Conservation (phyloP, 2,113 vertebrate genomes). For the Hassar affinis region DNA sequence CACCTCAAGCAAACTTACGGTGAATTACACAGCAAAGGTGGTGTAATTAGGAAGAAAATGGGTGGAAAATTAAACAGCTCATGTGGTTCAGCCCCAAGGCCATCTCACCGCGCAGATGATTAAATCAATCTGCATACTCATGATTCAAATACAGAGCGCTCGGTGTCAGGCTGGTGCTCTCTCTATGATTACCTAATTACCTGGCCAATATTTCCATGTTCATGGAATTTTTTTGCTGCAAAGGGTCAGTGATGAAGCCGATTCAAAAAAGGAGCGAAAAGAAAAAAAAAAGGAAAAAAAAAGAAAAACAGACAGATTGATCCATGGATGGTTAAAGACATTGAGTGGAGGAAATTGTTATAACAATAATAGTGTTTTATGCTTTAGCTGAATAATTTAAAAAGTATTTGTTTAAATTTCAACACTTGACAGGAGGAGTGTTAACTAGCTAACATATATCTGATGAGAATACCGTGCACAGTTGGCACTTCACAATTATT, state of each 20-base stretch:
- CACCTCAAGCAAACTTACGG: neutral
- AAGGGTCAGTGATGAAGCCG: neutral
- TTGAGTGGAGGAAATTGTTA: constrained; percentile 1
- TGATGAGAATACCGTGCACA: too few relatives aligned
- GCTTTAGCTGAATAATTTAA: neutral
- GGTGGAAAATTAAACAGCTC: constrained; percentile 23
- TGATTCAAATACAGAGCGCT: neutral
- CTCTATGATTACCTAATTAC: neutral
- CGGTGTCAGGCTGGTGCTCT: neutral
- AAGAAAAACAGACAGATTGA: neutral
- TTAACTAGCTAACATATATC: too few relatives aligned
- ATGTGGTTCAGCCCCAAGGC: constrained; percentile 9
- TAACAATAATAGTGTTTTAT: neutral
- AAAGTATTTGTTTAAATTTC: neutral
- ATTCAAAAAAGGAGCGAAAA: constrained; percentile 1
- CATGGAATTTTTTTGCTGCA: neutral
- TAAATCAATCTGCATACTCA: constrained; percentile 8
- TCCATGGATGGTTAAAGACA: neutral
- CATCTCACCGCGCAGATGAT: constrained; percentile 6
- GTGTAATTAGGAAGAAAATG: constrained; percentile 26
- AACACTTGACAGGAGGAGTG: too few relatives aligned
- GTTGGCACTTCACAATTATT: too few relatives aligned
- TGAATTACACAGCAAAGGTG: constrained; percentile 19
- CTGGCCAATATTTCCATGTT: neutral
- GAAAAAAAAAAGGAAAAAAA: neutral